A percentile compares a stretch with the other conserved stretches of the same genome.
Evolutionary conservation across 2,797 vertebrate species (phyloP).

Genomic region (Hydrophis major): DNA sequence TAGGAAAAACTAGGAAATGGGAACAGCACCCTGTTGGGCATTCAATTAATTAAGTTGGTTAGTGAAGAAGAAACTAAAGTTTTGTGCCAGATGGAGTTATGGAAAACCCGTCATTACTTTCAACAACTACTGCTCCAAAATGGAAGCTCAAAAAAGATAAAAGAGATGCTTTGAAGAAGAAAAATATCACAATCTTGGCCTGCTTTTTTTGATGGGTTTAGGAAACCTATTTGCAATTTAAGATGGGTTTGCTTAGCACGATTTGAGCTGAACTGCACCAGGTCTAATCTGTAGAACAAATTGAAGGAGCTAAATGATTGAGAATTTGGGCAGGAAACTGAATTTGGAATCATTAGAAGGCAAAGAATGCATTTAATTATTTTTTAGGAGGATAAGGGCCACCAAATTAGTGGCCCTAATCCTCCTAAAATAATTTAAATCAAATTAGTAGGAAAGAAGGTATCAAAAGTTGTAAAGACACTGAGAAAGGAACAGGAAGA

Average conservation of each 20-base stretch:
- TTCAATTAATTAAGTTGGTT: constrained; percentile 39
- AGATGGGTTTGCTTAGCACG: background rate
- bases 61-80: constrained; percentile 20
- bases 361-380: background rate
- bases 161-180: background rate
- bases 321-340: background rate
- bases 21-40: constrained; percentile 41
- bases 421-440: background rate
- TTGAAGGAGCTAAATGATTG: background rate
- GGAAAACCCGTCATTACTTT: constrained; percentile 17
- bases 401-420: background rate
- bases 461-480: background rate
- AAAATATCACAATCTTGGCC: background rate
- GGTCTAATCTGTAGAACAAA: background rate
- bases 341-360: background rate
- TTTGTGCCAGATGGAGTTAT: constrained; percentile 43
- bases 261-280: background rate
- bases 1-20: constrained; percentile 6
- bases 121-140: constrained; percentile 3
- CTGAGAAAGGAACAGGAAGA: background rate
- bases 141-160: background rate
- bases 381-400: background rate
- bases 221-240: background rate
- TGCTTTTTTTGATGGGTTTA: background rate
- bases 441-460: background rate